Base-by-base conservation (phyloP, 2,888 invertebrate species). In the Drosophila quinaria region DNA sequence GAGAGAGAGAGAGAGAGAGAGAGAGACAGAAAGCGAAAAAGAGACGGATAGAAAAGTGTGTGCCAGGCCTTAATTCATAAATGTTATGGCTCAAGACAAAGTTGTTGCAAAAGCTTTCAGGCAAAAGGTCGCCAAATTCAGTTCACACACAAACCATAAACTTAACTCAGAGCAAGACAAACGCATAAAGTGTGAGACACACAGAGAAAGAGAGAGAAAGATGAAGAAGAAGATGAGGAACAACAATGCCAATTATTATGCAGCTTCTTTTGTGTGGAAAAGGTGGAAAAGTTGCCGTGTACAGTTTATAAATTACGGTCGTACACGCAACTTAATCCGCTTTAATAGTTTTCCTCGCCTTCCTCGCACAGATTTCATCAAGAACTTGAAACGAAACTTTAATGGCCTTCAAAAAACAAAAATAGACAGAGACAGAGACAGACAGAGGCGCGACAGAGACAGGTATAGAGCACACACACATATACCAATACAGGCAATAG, bases 251-350 rank as follows among this genome's bases (percentile, higher is more conserved):
- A 80, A 72, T 71, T 80, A 72, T 76, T 71, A 68, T 77, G 65
- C 77, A 79, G 77, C 62, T 69, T 72, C 65, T 78, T 80, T 78
- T 76, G 80, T 74, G 39, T 66, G 25, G 25, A 25, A 25, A 44
- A 42, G 41, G 31, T 52, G 33, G 60, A 50, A 70, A 80, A 79
- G 60, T 75, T 71, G 47, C 76, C 61, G 76, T 71, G 64, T 71
- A 71, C 58, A 80, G 80, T 67, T 78, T 75, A 78, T 79, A 78
- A 71, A 80, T 78, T 64, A 78, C 76, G 71, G 51, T 61, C 67
- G 61, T 71, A 75, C 70, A 78, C 71, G 80, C 80, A 78, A 75
- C 80, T 76, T 80, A 78, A 78, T 71, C 78, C 71, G 64, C 71
- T 75, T 76, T 71, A 80, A 76, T 78, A 80, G 67, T 80, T 75